Percentiles rank a stretch among this genome's conserved stretches.
Evolutionary conservation across 2,888 invertebrate genomes (phyloP).

Genomic region (Thalpophila matura): DNA sequence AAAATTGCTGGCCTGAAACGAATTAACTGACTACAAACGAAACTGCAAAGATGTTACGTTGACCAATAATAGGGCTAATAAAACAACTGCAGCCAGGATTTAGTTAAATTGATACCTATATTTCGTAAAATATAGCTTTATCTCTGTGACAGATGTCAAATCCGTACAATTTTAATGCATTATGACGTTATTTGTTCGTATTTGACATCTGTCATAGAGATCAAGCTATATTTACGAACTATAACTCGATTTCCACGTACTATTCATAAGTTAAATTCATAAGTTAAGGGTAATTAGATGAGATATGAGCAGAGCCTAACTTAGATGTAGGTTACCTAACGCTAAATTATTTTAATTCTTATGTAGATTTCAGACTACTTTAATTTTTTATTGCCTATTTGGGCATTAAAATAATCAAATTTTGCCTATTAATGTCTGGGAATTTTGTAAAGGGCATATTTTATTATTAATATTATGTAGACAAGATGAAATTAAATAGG

Average conservation of each 20-base stretch:
- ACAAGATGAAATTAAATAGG: no score
- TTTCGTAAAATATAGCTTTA: no score
- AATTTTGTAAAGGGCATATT: neutral
- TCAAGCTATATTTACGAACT: no score
- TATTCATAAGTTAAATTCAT: neutral
- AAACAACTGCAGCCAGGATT: slow-evolving; percentile 5
- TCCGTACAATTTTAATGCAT: no score
- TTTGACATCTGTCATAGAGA: no score
- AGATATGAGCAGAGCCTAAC: slow-evolving; percentile 10
- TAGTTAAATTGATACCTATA: slow-evolving; percentile 9
- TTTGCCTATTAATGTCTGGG: neutral
- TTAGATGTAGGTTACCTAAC: no score
- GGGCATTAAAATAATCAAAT: no score
- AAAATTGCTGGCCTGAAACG: neutral
- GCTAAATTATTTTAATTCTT: neutral
- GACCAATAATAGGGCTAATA: neutral
- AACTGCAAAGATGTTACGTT: slow-evolving; percentile 1
- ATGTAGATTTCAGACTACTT: neutral
- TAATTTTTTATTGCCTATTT: neutral
- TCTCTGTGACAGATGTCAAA: no score
- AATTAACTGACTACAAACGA: slow-evolving; percentile 4
- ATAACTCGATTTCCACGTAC: no score
- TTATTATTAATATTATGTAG: neutral
- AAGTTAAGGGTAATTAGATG: neutral
- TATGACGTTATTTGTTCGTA: no score